A percentile compares a stretch with the other conserved stretches of the same genome.
These are phyloP conservation scores for Nomada hirtipes DNA, from an alignment of 2,888 invertebrate species.

Conservation along the genomic window DNA sequence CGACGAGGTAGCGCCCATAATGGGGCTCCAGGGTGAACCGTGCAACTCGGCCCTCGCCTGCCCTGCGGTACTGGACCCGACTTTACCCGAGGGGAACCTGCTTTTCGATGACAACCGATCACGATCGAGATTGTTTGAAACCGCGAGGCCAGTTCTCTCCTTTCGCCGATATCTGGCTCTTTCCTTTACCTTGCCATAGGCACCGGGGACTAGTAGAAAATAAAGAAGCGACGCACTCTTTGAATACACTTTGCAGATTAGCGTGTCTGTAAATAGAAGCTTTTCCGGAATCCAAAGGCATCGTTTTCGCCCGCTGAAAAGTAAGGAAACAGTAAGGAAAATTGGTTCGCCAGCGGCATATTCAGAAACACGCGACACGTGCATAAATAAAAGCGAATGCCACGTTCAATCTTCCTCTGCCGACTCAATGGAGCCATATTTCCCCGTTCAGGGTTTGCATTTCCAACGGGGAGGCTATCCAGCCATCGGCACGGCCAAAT, in stretches of 20 bases:
- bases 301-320: no score
- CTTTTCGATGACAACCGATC: conserved; percentile 71
- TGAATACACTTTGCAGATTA: no score
- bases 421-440: conserved; percentile 14
- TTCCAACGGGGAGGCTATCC: not conserved
- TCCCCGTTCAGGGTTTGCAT: not conserved
- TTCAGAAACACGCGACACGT: not conserved
- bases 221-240: no score
- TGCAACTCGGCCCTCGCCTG: conserved; percentile 69
- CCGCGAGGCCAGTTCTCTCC: conserved; percentile 6
- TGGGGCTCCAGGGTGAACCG: conserved; percentile 75
- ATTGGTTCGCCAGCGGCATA: no score
- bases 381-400: not conserved
- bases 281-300: no score
- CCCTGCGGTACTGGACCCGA: conserved; percentile 51
- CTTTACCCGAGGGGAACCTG: conserved; percentile 66
- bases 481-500: conserved; percentile 9
- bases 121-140: conserved; percentile 51
- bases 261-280: not conserved
- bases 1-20: conserved; percentile 81
- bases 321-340: no score
- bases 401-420: not conserved
- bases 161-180: no score
- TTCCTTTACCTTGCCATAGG: not conserved
- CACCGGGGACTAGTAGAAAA: not conserved